Percentiles rank a stretch among this genome's conserved stretches.
Conservation (phyloP, 2,888 invertebrate species). For the Psylliodes chrysocephalus region DNA sequence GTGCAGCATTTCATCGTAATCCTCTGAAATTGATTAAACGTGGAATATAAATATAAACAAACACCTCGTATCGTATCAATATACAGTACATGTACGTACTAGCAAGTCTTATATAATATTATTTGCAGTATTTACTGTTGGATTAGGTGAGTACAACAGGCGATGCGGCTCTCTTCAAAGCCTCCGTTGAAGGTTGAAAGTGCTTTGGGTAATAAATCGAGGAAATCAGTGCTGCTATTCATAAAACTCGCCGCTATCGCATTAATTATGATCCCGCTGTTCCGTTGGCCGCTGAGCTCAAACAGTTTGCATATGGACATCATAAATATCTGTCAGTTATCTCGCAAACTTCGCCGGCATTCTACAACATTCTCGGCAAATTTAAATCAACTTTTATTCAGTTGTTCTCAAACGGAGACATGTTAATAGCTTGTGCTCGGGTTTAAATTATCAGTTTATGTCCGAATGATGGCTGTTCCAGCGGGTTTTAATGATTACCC, state of each 20-base stretch:
- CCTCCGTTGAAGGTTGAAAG: constrained; percentile 58
- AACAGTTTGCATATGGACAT: constrained; percentile 62
- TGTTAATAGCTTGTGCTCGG: constrained; percentile 53
- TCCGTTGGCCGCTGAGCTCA: constrained; percentile 55
- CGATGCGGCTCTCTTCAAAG: constrained; percentile 56
- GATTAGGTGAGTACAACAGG: constrained; percentile 19
- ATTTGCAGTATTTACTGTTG: constrained; percentile 3
- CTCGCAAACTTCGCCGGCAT: constrained; percentile 55
- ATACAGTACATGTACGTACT: no score
- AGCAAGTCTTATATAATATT: not conserved
- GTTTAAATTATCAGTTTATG: constrained; percentile 33
- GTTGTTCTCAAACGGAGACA: constrained; percentile 50
- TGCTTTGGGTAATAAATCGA: constrained; percentile 64
- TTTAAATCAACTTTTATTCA: constrained; percentile 54
- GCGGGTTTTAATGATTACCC: constrained; percentile 10
- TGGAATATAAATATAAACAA: no score
- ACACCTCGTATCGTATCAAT: not conserved
- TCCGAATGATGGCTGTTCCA: constrained; percentile 28
- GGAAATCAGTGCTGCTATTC: constrained; percentile 63
- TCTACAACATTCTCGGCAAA: constrained; percentile 60
- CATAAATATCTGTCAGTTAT: constrained; percentile 63
- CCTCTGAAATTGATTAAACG: no score
- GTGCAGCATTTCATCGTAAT: no score
- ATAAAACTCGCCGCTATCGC: constrained; percentile 64
- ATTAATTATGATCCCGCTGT: constrained; percentile 62